Base-by-base conservation (phyloP, 2,888 invertebrate genomes). In the Plemyria rubiginata region DNA sequence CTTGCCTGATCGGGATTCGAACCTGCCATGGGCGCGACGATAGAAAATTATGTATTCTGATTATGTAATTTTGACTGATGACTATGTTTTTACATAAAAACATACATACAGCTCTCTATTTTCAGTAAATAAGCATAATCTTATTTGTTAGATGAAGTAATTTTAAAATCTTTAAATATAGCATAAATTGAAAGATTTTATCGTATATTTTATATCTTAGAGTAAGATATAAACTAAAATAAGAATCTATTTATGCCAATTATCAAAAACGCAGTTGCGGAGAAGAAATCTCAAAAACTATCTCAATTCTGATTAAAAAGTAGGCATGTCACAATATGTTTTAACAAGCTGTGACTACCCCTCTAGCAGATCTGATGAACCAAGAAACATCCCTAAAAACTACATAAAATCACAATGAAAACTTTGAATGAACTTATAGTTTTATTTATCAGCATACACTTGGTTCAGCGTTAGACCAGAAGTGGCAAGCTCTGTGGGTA, bases 91-190 rank as follows among this genome's bases (percentile, higher is more conserved):
- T 65, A 54, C 9, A 43, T 57, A 65, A 68, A 70, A 68, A 65
- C 65, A 61, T 67, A 63, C 62, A 60, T 63, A 60, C 65, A 68
- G 70, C 68, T 68, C 70, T 68, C 68, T 70, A 66, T 62, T 50
- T 49, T 43, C 56, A 49, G 32, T 51, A 56, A 55, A 56, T 53
- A 63, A 63, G 45, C 46, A 40, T 54, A 51, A 58, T 54, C 40
- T 43, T 54, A 46, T 46, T 4, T 32, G 13, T 38, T 36, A 29
- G 9, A 50, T 32, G 13, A 50, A 15, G 13, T 36, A 36, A 50
- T 32, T 36, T 32, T 4, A 22, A 22, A 22, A 22, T 22, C 22
- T 22, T 22, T 22, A 22, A 22, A 9, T 9, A 13, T 13, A 36
- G 15, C 12, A 3, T 9, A 29, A 7, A 49, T 49, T 49, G 15